Evolutionary conservation across 2,797 vertebrate species (phyloP), one percentile per base, ranked within the genome.

Genomic region (Sebastes hubbsi): DNA sequence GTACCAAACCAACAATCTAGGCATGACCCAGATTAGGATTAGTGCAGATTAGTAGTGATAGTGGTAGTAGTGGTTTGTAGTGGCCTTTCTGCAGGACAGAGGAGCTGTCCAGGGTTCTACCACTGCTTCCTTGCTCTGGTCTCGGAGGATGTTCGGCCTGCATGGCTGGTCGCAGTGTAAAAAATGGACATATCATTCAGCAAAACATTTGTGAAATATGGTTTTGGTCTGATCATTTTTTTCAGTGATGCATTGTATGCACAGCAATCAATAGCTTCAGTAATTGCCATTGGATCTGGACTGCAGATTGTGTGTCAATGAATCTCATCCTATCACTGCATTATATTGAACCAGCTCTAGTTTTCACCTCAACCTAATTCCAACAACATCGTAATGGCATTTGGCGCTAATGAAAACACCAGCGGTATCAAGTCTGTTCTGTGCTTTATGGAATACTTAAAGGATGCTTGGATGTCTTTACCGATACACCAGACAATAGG

Each of bases 41-140:
- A 75, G 25, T 70, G 34, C n/a, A 54, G 18, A 54, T 54, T 24
- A 36, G n/a, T 65, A 18, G 62, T 42, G 2, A 8, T 42, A 27
- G 36, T 6, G 52, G 20, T 38, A 32, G 38, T 22, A 8, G 22
- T 54, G 8, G 4, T 52, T 42, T 63, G 24, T 30, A 6, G 3
- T 55, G 63, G 34, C 7, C 55, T 64, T 38, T 74, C 55, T 72
- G n/a, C 34, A 59, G 61, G 52, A 25, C 24, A 67, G 32, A 64
- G 87, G 92, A 93, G 85, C 88, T 90, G 85, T 90, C 91, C 92
- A 83, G 82, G 89, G 89, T 91, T 59, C 88, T 91, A 87, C 73
- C 67, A 16, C 80, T 71, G 79, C 86, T 52, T 69, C 25, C 34
- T 6, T 6, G 11, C 27, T 68, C 46, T 6, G 18, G 20, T 14